Base-by-base conservation (phyloP, 2,888 invertebrate genomes). In the Cephus runcator region DNA sequence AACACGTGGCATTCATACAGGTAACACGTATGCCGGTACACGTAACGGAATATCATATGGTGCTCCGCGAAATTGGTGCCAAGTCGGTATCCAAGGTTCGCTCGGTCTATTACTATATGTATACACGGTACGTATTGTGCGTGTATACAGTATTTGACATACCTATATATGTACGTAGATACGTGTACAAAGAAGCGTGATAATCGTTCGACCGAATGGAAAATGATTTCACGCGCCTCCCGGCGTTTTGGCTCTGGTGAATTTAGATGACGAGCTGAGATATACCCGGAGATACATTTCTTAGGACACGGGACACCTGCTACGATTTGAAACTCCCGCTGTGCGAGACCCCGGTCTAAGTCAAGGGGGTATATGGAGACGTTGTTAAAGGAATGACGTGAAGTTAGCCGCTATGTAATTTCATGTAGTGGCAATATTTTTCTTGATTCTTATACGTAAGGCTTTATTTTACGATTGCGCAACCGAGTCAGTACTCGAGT, bases 161-260 rank as follows among this genome's bases (percentile, higher is more conserved):
- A 40, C 4, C 12, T 40, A 2, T 40, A 15, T 40, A 40, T 0
- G 35, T 35, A 12, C 11, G 35, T 35, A 6, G 15, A 15, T 40
- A 9, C 23, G 9, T 23, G 56, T 56, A 56, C 23, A 23, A 15
- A 56, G 56, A 23, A 56, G 9, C 56, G 23, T 9, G 23, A 56
- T 56, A 9, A 56, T 71, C 31, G 71, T 11, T 71, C 71, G 71
- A n/a, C n/a, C 31, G 31, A 71, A 71, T 23, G 31, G 33, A 71
- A 71, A 71, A 71, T 71, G 33, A 71, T 71, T 71, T 71, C 31
- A 34, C 31, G 15, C 71, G 71, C 71, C 71, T 71, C 71, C 33
- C 71, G 33, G 71, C 71, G 31, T 23, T 56, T 31, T 12, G 71
- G 31, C 30, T 69, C 69, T 4, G 69, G 12, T 31, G 71, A 33